Base-by-base conservation (phyloP, 1,140 invertebrate genomes). In the Pseudomyrmex dendroicus region DNA sequence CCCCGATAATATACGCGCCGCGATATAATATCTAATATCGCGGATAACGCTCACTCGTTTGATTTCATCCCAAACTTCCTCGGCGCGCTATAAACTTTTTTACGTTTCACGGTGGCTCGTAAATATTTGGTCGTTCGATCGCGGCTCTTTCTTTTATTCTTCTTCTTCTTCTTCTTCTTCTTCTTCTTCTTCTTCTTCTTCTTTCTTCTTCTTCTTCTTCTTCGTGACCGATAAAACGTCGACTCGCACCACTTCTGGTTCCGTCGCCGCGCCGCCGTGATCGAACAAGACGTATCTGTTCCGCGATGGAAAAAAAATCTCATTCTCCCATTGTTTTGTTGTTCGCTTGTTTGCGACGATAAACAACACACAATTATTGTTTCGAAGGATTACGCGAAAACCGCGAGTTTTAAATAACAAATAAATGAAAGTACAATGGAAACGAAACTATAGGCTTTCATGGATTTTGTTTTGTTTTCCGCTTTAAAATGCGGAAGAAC, bases 21-120 rank as follows among this genome's bases (percentile, higher is more conserved):
- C 2, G 15, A 48, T 46, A 59, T 70, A 67, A 80, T 70, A 57
- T 25, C 15, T 70, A 67, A 80, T 70, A 57, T 25, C 15, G 35
- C 20, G 22, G 59, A 20, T 15, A 48, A 78, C 12, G 44, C 48
- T 13, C 54, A 15, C 9, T 9, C 25, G 35, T 35, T 44, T 80
- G 57, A 72, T 59, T 80, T 12, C 64, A 48, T 70, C 70, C n/a
- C 15, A 20, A 70, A 59, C 52, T 59, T 80, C 15, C 44, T 80
- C 54, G 17, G 44, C 44, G 12, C 13, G 12, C 54, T 61, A 59
- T 80, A 80, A 80, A 80, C 20, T 80, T 80, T 25, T 70, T 70
- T 72, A 70, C 8, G 44, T 44, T 70, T 20, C 0, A 20, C 20
- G 44, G 25, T 44, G 7, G 48, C 15, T 50, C 76, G 66, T 72